Conservation (phyloP, 1,140 invertebrate genomes). For the Marisa cornuarietis region DNA sequence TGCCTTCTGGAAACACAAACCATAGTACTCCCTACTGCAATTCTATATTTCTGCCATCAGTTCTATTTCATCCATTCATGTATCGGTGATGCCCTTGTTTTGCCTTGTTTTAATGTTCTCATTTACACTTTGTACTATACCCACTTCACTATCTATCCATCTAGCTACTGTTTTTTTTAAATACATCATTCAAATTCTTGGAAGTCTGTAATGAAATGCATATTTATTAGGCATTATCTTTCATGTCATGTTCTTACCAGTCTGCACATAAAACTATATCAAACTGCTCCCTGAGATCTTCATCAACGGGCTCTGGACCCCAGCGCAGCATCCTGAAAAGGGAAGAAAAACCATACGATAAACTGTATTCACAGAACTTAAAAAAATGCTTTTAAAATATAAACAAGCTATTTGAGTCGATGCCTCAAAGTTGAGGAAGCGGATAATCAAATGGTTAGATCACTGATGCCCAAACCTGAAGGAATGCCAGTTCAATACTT, state of each 20-base stretch:
- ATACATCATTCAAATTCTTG: background rate
- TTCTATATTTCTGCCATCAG: no score
- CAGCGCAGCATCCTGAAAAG: constrained; percentile 1
- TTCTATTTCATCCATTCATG: no score
- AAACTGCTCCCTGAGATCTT: constrained; percentile 9
- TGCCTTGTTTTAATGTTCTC: no score
- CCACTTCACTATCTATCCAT: background rate
- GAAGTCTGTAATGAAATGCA: background rate
- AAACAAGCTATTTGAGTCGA: background rate
- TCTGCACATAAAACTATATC: constrained; percentile 22
- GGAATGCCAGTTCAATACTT: no score
- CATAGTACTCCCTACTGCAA: no score
- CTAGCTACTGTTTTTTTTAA: background rate
- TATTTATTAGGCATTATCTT: background rate
- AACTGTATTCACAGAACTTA: constrained; percentile 9
- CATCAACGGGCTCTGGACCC: background rate
- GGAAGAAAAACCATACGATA: constrained; percentile 3
- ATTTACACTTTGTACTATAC: no score
- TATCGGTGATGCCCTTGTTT: no score
- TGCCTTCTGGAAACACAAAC: no score
- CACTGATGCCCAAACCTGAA: no score
- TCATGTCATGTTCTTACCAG: background rate
- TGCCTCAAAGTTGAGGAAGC: no score
- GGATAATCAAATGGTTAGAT: no score
- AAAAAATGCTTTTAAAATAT: background rate